Base-by-base conservation (phyloP, 2,888 invertebrate genomes). In the Hermaeophaga mercurialis region DNA sequence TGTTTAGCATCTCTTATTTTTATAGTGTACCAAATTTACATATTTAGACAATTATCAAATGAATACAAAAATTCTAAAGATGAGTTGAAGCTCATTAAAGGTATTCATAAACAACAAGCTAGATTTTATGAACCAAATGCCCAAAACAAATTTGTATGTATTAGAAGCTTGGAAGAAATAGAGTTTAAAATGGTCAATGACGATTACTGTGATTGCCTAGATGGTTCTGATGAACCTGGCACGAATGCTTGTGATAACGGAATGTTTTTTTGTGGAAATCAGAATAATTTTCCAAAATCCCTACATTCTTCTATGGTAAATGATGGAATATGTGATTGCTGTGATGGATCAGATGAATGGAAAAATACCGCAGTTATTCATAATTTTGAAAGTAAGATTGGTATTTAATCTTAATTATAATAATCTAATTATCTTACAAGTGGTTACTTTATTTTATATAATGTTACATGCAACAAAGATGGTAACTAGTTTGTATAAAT, bases 291-390 rank as follows among this genome's bases (percentile, higher is more conserved):
- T 31, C 57, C 52, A 8, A 53, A 43, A 22, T 48, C 43, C 49
- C 82, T 93, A 65, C 85, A 89, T 9, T 91, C 95, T 1, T 88
- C 88, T 60, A 83, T 89, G 73, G 89, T 98, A 0, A 95, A 96
- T 78, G 96, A 97, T 82, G 92, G 93, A 5, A 87, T 96, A 64
- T 96, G 96, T 81, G 94, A 94, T 77, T 94, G 94, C 71, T 94
- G 93, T 77, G 94, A 94, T 79, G 93, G 92, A n/a, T 90, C 91
- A 39, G 94, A 94, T 77, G 94, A 94, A 22, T 57, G 57, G 57
- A 48, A 53, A 15, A 28, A 46, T 26, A 14, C 24, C 4, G 46
- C 26, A 9, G 28, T 44, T 12, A 9, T 52, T 14, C 18, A 39
- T 8, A 47, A 48, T 12, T 41, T 28, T 17, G 18, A 18, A 9